Evolutionary conservation across 2,797 vertebrate genomes (phyloP).

Genomic region (Peromyscus nudipes): DNA sequence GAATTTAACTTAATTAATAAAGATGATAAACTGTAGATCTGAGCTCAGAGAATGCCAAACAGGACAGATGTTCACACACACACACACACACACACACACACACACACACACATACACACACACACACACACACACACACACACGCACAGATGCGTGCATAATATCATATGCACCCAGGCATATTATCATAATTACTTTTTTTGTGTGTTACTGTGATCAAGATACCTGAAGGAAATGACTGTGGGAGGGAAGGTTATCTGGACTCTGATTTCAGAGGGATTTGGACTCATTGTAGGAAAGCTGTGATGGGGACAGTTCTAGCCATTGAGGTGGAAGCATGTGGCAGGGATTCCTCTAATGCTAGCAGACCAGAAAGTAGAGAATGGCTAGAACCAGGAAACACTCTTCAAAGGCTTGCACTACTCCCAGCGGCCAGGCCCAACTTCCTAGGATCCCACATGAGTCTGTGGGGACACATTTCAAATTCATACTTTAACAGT

Average conservation of each 20-base stretch:
- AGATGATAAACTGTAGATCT: neutral
- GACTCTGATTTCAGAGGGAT: neutral
- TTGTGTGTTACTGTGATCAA: too few relatives aligned
- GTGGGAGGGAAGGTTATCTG: too few relatives aligned
- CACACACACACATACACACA: neutral
- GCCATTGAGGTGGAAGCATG: neutral
- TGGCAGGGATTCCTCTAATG: neutral
- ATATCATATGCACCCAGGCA: neutral
- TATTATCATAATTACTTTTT: neutral
- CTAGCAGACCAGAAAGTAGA: neutral
- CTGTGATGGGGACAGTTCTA: too few relatives aligned
- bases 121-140: neutral
- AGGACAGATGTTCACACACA: neutral
- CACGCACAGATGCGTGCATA: neutral
- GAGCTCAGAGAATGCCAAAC: neutral
- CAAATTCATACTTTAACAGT: neutral
- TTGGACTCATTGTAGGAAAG: neutral
- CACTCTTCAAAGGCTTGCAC: neutral
- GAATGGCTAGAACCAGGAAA: too few relatives aligned
- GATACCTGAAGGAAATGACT: too few relatives aligned
- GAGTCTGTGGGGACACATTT: neutral
- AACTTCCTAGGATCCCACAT: neutral
- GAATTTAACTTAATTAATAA: neutral
- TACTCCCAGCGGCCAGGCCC: neutral
- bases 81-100: neutral